These are phyloP conservation scores for Sigmodon hispidus DNA, from an alignment of 2,113 vertebrate genomes.

Conservation along the genomic window DNA sequence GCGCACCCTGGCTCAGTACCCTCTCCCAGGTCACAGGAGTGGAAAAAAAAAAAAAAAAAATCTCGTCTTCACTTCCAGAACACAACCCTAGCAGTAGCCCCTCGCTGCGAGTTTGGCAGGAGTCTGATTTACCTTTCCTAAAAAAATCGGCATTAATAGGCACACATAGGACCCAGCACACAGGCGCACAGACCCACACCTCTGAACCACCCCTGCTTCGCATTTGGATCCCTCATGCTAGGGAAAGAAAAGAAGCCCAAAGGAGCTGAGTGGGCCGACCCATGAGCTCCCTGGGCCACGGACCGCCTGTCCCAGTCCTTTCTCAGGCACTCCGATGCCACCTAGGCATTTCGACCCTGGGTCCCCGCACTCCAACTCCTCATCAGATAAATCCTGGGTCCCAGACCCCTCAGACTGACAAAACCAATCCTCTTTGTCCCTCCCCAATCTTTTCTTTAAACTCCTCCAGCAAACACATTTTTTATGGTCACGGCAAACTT, in stretches of 20 bases:
- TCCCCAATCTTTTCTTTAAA: background rate
- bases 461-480: background rate
- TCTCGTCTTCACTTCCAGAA: background rate
- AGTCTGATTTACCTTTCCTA: background rate
- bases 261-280: background rate
- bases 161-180: background rate
- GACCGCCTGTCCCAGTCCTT: background rate
- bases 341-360: background rate
- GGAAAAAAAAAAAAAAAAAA: too few species aligned
- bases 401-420: background rate
- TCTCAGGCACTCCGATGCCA: background rate
- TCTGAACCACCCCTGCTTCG: background rate
- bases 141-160: background rate
- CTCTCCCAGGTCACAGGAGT: background rate
- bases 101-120: background rate
- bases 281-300: background rate
- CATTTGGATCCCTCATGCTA: accelerated
- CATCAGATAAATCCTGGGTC: background rate
- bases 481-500: constrained; percentile 67
- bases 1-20: background rate
- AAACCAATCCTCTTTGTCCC: background rate
- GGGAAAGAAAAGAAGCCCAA: background rate
- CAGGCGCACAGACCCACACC: background rate
- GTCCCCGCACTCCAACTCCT: background rate
- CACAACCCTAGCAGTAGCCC: background rate